A percentile compares a stretch with the other conserved stretches of the same genome.
Evolutionary conservation across 1,140 invertebrate species (phyloP).

Genomic region (Zaprionus inermis): DNA sequence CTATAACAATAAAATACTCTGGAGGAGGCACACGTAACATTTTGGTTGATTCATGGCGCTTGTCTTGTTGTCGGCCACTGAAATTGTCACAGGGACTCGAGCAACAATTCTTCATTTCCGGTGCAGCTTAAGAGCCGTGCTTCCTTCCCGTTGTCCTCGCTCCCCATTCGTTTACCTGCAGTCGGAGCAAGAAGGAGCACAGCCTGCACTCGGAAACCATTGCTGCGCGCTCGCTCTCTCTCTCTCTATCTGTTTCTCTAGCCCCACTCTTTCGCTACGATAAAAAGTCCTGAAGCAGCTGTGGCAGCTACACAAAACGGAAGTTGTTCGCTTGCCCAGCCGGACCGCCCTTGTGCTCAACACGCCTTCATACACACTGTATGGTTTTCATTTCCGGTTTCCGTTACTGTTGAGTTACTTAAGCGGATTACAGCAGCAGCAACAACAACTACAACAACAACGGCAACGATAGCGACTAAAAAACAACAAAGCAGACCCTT

Average conservation of each 20-base stretch:
- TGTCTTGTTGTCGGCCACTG: conserved; percentile 55
- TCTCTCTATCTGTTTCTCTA: background rate
- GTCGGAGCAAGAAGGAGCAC: background rate
- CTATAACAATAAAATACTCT: conserved; percentile 20
- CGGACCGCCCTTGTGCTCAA: conserved; percentile 21
- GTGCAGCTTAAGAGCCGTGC: conserved; percentile 73
- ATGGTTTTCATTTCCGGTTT: conserved; percentile 82
- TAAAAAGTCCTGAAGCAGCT: conserved; percentile 37
- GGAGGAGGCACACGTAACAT: conserved; percentile 24
- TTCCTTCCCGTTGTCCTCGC: conserved; percentile 53
- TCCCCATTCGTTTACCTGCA: background rate
- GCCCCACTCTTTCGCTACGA: conserved; percentile 2
- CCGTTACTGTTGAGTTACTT: conserved; percentile 74
- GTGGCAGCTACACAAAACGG: conserved; percentile 47
- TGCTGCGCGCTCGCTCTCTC: background rate
- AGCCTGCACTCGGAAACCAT: conserved; percentile 13
- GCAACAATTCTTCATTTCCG: conserved; percentile 80
- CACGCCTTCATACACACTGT: conserved; percentile 63
- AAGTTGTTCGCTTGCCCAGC: conserved; percentile 55
- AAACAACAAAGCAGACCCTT: conserved; percentile 1
- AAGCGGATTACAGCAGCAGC: conserved; percentile 73
- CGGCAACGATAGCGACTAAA: conserved; percentile 24
- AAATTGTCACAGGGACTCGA: conserved; percentile 63
- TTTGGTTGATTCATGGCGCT: conserved; percentile 50
- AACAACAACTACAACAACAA: conserved; percentile 34